Percentiles rank a stretch among this genome's conserved stretches.
Conservation (phyloP, 2,113 vertebrate genomes). For the Neodontobutis hainanensis region DNA sequence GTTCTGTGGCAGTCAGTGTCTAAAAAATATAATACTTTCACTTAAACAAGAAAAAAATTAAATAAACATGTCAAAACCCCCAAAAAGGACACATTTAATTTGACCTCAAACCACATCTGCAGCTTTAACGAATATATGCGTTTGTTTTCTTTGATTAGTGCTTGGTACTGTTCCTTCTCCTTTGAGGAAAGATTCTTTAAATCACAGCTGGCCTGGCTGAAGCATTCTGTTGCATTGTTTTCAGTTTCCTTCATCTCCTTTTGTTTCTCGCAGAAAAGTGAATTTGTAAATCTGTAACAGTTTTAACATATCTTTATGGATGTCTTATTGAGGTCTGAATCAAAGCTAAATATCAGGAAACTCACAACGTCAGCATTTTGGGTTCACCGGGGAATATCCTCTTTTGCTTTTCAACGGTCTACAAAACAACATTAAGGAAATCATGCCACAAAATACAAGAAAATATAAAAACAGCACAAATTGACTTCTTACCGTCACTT, state of each 20-base stretch:
- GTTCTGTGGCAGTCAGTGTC: slow-evolving; percentile 27
- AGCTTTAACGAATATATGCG: slow-evolving; percentile 15
- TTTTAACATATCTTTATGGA: not conserved
- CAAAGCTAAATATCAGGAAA: not conserved
- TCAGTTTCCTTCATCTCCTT: slow-evolving; percentile 16
- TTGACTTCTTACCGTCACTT: slow-evolving; percentile 1
- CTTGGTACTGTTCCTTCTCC: slow-evolving; percentile 11
- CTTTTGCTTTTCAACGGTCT: not conserved
- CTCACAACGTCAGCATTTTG: slow-evolving; percentile 48
- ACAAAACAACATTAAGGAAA: slow-evolving; percentile 8
- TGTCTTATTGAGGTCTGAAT: not conserved
- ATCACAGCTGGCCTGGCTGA: not conserved
- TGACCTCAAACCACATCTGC: slow-evolving; percentile 54
- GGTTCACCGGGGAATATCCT: slow-evolving; percentile 20
- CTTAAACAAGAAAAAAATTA: not conserved
- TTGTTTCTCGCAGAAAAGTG: slow-evolving; percentile 11
- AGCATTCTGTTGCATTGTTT: not conserved
- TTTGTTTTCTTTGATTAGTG: accelerated
- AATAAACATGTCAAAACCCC: not conserved
- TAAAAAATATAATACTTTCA: slow-evolving; percentile 1
- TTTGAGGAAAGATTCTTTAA: not conserved
- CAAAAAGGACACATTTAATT: not conserved
- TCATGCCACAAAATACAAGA: not conserved
- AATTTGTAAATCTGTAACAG: not conserved
- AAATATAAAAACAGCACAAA: not conserved